phyloP scores from a whole-genome alignment of 2,797 vertebrate genomes.

The Capromys pilorides region DNA sequence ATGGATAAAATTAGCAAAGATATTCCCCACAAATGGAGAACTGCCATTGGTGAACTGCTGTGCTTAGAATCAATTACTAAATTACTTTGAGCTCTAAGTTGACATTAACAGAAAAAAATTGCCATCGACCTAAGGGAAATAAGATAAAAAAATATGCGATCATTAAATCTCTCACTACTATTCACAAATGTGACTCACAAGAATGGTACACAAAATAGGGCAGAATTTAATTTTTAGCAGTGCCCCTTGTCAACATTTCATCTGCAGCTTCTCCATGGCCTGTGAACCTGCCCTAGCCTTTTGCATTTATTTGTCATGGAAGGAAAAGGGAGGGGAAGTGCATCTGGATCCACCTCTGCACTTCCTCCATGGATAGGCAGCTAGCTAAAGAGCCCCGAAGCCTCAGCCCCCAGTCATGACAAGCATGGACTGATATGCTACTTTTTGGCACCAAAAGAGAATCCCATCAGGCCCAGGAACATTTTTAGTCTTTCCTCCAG shows the following conservation, averaged over 20 bases:
- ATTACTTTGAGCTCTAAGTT: constrained; percentile 99
- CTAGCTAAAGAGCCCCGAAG: background rate
- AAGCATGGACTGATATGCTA: background rate
- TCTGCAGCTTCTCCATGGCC: constrained; percentile 85
- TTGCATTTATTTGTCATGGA: constrained; percentile 65
- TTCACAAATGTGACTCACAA: constrained; percentile 98
- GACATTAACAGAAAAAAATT: constrained; percentile 99
- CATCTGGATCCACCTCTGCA: background rate
- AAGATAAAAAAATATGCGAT: constrained; percentile 99
- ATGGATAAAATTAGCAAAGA: constrained; percentile 99
- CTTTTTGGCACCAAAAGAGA: background rate
- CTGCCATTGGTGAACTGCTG: constrained; percentile 93
- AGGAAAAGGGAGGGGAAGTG: constrained; percentile 21
- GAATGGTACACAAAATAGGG: constrained; percentile 99
- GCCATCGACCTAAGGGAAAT: constrained; percentile 97
- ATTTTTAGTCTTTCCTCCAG: background rate
- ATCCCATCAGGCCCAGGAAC: background rate
- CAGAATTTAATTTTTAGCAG: constrained; percentile 99
- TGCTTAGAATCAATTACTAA: constrained; percentile 99
- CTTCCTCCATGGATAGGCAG: background rate
- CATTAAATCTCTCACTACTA: constrained; percentile 99
- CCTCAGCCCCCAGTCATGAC: background rate
- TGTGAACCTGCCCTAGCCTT: constrained; percentile 70
- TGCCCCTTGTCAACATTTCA: constrained; percentile 99
- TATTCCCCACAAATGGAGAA: constrained; percentile 95